Conservation (phyloP, 1,140 invertebrate species). For the Drosophila bifasciata region DNA sequence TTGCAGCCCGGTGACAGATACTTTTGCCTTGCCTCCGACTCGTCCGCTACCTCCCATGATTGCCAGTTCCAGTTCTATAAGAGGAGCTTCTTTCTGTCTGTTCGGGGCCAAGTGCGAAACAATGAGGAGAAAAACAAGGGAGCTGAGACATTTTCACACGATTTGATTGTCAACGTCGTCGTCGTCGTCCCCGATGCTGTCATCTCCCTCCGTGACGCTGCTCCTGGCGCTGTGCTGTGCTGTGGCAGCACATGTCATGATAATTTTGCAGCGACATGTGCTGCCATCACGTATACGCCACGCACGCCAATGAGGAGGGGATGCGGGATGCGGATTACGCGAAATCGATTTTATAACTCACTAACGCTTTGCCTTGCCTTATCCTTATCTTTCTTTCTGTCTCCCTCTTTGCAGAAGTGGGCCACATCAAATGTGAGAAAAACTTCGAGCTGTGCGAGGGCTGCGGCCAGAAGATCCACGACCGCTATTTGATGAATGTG, state of each 20-base stretch:
- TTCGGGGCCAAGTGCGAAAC: constrained; percentile 28
- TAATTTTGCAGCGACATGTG: constrained; percentile 63
- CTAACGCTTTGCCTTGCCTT: constrained; percentile 9
- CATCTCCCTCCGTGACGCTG: neutral
- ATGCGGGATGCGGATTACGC: neutral
- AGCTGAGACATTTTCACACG: constrained; percentile 59
- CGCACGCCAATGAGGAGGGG: constrained; percentile 35
- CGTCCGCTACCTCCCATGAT: neutral
- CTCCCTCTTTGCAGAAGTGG: constrained; percentile 65
- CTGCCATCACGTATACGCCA: constrained; percentile 61
- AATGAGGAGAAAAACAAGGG: constrained; percentile 44
- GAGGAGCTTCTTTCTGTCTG: constrained; percentile 18
- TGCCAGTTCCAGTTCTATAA: no score
- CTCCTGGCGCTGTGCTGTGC: constrained; percentile 22
- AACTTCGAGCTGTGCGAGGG: constrained; percentile 93
- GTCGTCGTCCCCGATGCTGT: neutral
- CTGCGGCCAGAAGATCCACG: constrained; percentile 95
- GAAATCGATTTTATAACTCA: constrained; percentile 23
- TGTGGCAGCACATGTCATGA: constrained; percentile 58
- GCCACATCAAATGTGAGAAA: constrained; percentile 88
- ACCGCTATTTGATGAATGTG: constrained; percentile 96
- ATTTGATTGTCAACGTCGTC: constrained; percentile 52
- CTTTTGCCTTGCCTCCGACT: constrained; percentile 40
- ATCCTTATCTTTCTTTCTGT: constrained; percentile 1
- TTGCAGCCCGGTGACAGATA: constrained; percentile 74